Base-by-base conservation (phyloP, 2,888 invertebrate species). In the Acleris holmiana region DNA sequence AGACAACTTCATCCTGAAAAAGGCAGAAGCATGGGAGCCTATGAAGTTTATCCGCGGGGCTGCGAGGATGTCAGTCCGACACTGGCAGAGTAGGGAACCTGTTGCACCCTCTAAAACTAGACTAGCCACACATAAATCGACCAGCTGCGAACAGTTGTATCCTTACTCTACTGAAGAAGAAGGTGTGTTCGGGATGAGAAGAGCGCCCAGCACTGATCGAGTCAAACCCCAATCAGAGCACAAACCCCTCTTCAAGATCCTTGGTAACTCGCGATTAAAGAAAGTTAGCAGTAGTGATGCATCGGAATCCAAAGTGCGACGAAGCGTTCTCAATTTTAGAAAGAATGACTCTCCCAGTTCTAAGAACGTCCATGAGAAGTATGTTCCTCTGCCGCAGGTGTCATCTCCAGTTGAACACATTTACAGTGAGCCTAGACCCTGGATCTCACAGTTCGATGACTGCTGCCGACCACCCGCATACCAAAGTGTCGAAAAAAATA, bases 1-100 rank as follows among this genome's bases (percentile, higher is more conserved):
- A 69, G 91, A 91, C 74, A 92, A 93, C 74, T 94, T 94, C 76
- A 94, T 94, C 68, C 87, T 94, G 50, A 85, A 93, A 68, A 93
- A 93, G 73, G 89, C 93, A 10, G 91, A 92, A 67, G 92, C 93
- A 61, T 93, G 93, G 87, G 91, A 93, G 73, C 88, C 88, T 49
- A 86, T 91, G 85, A 89, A 89, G 73, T 91, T 89, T 75, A 90
- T 86, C 69, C 87, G 86, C 74, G 93, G 90, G 70, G 93, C 88
- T 69, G 93, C 87, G 68, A 86, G 84, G 72, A 86, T 93, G 78
- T 94, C 92, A 78, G 94, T 86, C 78, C 85, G 94, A 80, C 93
- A 89, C 77, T 91, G 89, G 93, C 93, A 87, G 83, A 89, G 80
- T 78, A 88, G 86, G 69, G 93, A 83, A 81, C 93, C 86, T 71